phyloP scores from a whole-genome alignment of 2,113 vertebrate species.

The Antigone vipio region DNA sequence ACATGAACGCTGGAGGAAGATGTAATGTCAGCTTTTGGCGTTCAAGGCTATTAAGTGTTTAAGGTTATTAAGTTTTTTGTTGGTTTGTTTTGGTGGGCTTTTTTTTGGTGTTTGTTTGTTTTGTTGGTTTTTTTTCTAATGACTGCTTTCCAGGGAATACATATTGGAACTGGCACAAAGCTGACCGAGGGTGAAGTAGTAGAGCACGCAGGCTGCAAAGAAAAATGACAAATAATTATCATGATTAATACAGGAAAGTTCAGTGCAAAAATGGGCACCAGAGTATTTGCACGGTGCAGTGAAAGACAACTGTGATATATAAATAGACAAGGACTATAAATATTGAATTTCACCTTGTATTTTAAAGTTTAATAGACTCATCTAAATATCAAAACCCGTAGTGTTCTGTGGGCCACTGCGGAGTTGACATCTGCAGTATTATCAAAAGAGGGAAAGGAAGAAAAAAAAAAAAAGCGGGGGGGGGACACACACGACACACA shows the following conservation, averaged over 20 bases:
- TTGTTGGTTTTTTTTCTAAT: not conserved
- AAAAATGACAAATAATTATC: not conserved
- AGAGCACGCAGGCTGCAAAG: constrained; percentile 14
- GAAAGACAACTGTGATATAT: constrained; percentile 38
- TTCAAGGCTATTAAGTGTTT: not conserved
- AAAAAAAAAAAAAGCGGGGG: not conserved
- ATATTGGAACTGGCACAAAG: constrained; percentile 22
- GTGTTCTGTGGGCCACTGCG: not conserved
- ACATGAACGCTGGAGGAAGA: not conserved
- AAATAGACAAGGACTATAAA: constrained; percentile 57
- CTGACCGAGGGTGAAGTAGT: constrained; percentile 1
- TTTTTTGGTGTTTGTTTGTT: not conserved
- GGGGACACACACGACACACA: not conserved
- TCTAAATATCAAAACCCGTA: constrained; percentile 58
- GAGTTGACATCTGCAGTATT: not conserved
- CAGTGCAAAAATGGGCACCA: not conserved
- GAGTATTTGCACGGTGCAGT: not conserved
- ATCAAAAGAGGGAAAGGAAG: not conserved
- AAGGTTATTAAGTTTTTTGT: not conserved
- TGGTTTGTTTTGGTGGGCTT: not conserved
- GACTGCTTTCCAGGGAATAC: constrained; percentile 44
- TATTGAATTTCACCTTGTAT: constrained; percentile 52
- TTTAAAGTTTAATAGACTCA: constrained; percentile 65
- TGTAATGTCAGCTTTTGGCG: not conserved
- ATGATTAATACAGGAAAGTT: constrained; percentile 53